Base-by-base conservation (phyloP, 1,140 invertebrate species). In the Leptestheria dahalacensis region DNA sequence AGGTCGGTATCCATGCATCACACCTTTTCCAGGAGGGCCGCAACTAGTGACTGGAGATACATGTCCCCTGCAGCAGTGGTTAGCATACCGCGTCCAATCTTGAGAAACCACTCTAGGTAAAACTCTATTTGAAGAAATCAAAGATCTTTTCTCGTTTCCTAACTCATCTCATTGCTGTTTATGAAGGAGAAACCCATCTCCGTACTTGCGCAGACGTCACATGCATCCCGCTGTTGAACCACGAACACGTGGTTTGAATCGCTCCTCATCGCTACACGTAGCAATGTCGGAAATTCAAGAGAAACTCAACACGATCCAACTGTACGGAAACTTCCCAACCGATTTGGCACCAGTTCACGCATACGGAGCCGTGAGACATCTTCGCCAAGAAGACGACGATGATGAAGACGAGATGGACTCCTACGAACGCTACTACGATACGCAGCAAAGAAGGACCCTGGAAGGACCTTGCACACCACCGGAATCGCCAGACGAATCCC, bases 251-350 rank as follows among this genome's bases (percentile, higher is more conserved):
- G 51, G 51, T 29, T 21, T 60, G 18, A 25, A 18, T 28, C 25
- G 58, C 25, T 60, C 58, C 18, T 50, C 58, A 15, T 60, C 58
- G 9, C 25, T 60, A 21, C 51, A 50, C 33, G 23, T 60, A 15
- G 58, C 58, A 2, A 52, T 60, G 58, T 50, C 58, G 18, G 58
- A 60, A 15, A 60, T 60, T 29, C 48, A 60, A 29, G 48, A 33
- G 20, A 55, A 55, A 20, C n/a, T 55, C 15, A 28, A 55, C 21
- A 29, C 33, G 24, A 26, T 55, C 53, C 53, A 55, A 11, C 20
- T 55, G 26, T 33, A 29, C 1, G 23, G 11, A 11, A 29, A 26
- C 25, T 28, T 26, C 33, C 53, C 26, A 12, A 20, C 26, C 2
- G 18, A 29, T 15, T 3, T 33, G 0, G 53, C 18, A 33, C 49